Conservation (phyloP, 1,140 invertebrate genomes). For the Pseudachorutes palmiensis region DNA sequence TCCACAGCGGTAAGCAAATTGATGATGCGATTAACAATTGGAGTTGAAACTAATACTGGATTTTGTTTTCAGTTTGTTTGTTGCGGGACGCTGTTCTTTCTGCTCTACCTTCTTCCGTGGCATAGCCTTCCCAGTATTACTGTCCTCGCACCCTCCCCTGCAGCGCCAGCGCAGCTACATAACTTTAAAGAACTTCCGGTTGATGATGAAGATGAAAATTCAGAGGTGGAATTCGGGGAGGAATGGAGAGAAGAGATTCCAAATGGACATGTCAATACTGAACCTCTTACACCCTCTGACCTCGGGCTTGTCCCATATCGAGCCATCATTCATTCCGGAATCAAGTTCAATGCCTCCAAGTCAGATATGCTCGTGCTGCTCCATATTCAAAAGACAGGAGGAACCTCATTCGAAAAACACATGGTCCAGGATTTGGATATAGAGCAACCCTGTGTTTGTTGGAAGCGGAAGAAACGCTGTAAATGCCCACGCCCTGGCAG, state of each 20-base stretch:
- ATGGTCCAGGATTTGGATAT: conserved; percentile 87
- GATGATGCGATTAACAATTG: neutral
- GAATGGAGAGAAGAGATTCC: neutral
- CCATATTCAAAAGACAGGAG: conserved; percentile 94
- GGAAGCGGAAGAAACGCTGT: conserved; percentile 74
- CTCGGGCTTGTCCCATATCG: conserved; percentile 34
- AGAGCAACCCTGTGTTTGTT: conserved; percentile 76
- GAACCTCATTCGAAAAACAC: conserved; percentile 90
- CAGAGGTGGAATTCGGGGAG: neutral
- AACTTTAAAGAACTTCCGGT: too few species aligned
- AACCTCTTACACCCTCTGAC: neutral
- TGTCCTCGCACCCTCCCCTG: conserved; percentile 26
- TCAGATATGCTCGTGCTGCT: conserved; percentile 93
- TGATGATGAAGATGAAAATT: neutral
- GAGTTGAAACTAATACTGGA: neutral
- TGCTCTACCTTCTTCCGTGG: conserved; percentile 37
- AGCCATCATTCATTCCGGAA: conserved; percentile 24
- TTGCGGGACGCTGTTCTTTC: conserved; percentile 28
- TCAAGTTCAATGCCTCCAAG: conserved; percentile 31
- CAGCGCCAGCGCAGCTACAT: neutral
- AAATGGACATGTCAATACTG: neutral
- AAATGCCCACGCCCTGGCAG: conserved; percentile 74
- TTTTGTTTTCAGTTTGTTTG: conserved; percentile 14
- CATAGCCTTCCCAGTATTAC: conserved; percentile 31
- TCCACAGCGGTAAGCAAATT: conserved; percentile 20